phyloP scores from a whole-genome alignment of 1,140 invertebrate genomes.

The Olivierus martensii region DNA sequence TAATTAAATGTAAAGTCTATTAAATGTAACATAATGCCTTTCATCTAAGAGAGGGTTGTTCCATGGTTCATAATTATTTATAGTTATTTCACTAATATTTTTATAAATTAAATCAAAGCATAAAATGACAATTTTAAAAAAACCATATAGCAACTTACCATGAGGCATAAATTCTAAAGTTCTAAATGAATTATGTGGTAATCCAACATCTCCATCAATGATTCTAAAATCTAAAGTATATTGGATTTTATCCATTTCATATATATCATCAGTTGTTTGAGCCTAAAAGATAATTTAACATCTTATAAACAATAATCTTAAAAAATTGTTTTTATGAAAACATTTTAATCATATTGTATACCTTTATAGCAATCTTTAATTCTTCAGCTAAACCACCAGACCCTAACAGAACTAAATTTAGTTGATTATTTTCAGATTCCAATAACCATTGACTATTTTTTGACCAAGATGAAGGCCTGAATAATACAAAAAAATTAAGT shows the following conservation, averaged over 20 bases:
- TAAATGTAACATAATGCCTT: too few relatives aligned
- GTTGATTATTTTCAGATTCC: slow-evolving; percentile 49
- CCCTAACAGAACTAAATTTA: slow-evolving; percentile 46
- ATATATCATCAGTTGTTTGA: slow-evolving; percentile 65
- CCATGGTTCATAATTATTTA: too few relatives aligned
- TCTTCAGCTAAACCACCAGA: slow-evolving; percentile 60
- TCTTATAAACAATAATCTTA: too few relatives aligned
- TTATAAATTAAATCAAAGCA: too few relatives aligned
- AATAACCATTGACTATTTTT: slow-evolving; percentile 49
- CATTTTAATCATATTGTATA: too few relatives aligned
- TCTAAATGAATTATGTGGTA: slow-evolving; percentile 49
- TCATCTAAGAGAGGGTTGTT: too few relatives aligned
- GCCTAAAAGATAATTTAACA: slow-evolving; percentile 26
- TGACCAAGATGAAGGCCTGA: slow-evolving; percentile 49
- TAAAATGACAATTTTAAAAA: not conserved
- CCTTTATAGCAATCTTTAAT: slow-evolving; percentile 59
- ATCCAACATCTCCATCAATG: slow-evolving; percentile 67
- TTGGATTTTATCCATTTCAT: slow-evolving; percentile 64
- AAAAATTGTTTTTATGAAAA: too few relatives aligned
- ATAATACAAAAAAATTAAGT: too few relatives aligned
- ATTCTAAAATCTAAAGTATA: slow-evolving; percentile 72
- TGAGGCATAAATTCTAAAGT: slow-evolving; percentile 62
- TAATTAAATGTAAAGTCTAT: too few relatives aligned
- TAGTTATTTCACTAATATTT: too few relatives aligned
- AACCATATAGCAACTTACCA: slow-evolving; percentile 34